Base-by-base conservation (phyloP, 2,113 vertebrate genomes). In the Ptychochromis oligacanthus region DNA sequence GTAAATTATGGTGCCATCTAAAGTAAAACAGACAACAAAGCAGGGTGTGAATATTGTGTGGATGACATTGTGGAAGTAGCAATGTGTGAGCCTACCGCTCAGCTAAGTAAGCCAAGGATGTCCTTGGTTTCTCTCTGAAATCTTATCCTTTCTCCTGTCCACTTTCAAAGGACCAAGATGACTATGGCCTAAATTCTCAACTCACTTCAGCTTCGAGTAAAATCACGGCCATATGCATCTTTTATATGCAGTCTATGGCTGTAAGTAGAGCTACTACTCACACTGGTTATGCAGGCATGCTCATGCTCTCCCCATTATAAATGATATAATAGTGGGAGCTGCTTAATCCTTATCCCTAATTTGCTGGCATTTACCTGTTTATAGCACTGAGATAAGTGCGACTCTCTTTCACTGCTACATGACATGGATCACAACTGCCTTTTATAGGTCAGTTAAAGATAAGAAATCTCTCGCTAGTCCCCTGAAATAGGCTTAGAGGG, bases 401-500 rank as follows among this genome's bases (percentile, higher is more conserved):
- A 75, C n/a, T 34, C 64, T 18, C 20, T 56, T 26, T 20, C 17
- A n/a, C n/a, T 60, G 56, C 65, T 31, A 72, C 26, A 72, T 52
- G 65, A 52, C 43, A 72, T 1, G 1, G 6, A 52, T 18, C 18
- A 26, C 65, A 70, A 31, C 43, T 13, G 46, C 46, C 11, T 5
- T 52, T 59, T 31, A 76, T 5, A 31, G 31, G n/a, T 80, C 65
- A 58, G 57, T 52, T 58, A 56, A 79, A 49, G 38, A 76, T 77
- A 60, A 67, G 31, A 52, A 31, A 55, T 75, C 12, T 58, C 10
- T 34, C 31, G 6, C 43, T 43, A 10, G 22, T 60, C 67, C n/a
- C 10, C 22, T 13, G 17, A 49, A 18, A 11, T 43, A 40, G 20
- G 10, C 43, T 81, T 70, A 81, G 56, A 52, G 26, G 46, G 26